Conservation (phyloP, 2,113 vertebrate genomes). For the Bettongia penicillata region DNA sequence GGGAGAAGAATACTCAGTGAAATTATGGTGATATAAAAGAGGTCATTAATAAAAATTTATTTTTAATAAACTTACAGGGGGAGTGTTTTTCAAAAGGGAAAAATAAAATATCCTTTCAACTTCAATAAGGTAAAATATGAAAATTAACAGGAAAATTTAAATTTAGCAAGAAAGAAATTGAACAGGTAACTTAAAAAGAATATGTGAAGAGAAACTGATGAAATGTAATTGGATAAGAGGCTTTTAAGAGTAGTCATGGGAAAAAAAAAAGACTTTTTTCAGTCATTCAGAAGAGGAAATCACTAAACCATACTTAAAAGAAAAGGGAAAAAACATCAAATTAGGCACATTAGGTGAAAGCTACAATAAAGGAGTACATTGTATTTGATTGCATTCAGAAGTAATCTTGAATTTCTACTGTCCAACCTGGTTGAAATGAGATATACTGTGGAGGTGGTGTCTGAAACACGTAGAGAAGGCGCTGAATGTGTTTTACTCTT, state of each 20-base stretch:
- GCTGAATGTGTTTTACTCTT: constrained; percentile 11
- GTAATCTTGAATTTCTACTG: constrained; percentile 52
- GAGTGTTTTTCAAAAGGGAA: neutral
- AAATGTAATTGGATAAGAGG: constrained; percentile 51
- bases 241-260: neutral
- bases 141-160: neutral
- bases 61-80: neutral
- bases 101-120: neutral
- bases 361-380: constrained; percentile 27
- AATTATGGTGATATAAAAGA: neutral
- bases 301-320: constrained; percentile 35
- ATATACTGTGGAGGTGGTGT: constrained; percentile 27
- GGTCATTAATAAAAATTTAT: neutral
- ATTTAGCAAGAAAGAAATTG: neutral
- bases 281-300: constrained; percentile 32
- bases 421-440: constrained; percentile 47
- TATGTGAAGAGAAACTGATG: neutral
- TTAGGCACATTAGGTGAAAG: constrained; percentile 20
- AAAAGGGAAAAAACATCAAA: neutral
- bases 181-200: neutral
- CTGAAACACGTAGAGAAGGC: constrained; percentile 50
- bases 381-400: constrained; percentile 24
- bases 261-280: neutral
- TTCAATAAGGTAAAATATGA: neutral
- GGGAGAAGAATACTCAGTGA: neutral